Percentiles rank a stretch among this genome's conserved stretches.
phyloP scores from a whole-genome alignment of 2,888 invertebrate genomes.

The Scaptomyza parva region DNA sequence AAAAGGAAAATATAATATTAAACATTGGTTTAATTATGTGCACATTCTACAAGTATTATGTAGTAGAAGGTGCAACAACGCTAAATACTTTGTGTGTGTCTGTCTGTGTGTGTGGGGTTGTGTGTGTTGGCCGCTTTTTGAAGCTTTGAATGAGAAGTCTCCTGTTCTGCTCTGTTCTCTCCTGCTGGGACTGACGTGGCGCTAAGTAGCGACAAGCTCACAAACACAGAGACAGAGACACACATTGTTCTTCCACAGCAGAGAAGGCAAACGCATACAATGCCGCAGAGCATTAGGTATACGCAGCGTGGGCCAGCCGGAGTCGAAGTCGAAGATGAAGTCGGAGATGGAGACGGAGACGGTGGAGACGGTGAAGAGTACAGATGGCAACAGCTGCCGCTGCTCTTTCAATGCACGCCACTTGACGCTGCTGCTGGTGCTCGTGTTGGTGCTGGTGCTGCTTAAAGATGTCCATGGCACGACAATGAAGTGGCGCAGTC shows the following conservation, averaged over 20 bases:
- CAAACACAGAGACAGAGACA: not conserved
- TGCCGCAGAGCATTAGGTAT: constrained; percentile 47
- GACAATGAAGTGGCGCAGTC: constrained; percentile 47
- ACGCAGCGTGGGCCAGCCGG: constrained; percentile 47
- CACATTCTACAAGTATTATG: not conserved
- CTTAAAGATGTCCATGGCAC: constrained; percentile 54
- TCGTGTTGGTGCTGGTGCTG: too few species aligned
- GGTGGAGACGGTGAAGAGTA: not conserved
- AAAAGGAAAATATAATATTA: not conserved
- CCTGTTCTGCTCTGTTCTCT: not conserved
- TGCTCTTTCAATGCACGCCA: constrained; percentile 56
- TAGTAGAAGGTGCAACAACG: not conserved
- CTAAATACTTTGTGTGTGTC: constrained; percentile 12
- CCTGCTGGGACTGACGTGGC: constrained; percentile 42
- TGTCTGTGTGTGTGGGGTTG: constrained; percentile 2
- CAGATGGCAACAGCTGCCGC: constrained; percentile 27
- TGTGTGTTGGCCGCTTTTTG: constrained; percentile 4
- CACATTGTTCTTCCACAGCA: constrained; percentile 5
- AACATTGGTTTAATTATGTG: constrained; percentile 1
- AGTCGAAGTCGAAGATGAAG: not conserved
- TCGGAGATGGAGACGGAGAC: constrained; percentile 2
- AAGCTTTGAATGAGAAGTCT: not conserved
- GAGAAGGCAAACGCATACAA: not conserved
- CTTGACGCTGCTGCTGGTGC: constrained; percentile 61
- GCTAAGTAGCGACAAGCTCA: constrained; percentile 61